A percentile compares a stretch with the other conserved stretches of the same genome.
phyloP scores from a whole-genome alignment of 1,140 invertebrate species.

The Portunus trituberculatus region DNA sequence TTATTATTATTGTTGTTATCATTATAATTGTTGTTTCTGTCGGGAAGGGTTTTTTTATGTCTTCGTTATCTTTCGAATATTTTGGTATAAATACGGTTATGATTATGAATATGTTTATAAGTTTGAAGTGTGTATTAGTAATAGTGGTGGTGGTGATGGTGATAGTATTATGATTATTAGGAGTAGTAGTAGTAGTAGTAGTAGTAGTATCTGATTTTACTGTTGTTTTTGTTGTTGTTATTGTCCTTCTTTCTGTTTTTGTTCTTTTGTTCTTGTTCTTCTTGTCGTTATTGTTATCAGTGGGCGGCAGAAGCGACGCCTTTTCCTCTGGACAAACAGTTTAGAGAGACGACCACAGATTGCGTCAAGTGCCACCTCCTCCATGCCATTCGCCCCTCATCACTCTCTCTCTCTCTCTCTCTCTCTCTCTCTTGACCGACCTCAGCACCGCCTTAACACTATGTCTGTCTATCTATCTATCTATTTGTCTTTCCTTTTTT shows the following conservation, averaged over 20 bases:
- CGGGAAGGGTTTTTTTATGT: no score
- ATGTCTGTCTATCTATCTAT: no score
- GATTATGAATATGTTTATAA: no score
- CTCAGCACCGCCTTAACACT: no score
- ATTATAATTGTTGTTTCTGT: no score
- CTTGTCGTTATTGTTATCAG: background rate
- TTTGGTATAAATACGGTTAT: no score
- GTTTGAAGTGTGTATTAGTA: background rate
- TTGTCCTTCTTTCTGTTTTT: background rate
- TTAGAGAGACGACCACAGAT: background rate
- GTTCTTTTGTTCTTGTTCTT: background rate
- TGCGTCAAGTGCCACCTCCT: background rate
- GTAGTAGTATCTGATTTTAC: background rate
- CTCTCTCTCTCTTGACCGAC: slow-evolving; percentile 23
- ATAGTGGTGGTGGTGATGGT: background rate
- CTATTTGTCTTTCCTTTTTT: background rate
- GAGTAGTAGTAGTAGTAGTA: background rate
- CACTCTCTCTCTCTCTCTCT: slow-evolving; percentile 35
- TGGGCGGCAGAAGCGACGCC: background rate
- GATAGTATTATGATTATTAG: background rate
- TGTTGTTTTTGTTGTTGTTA: background rate
- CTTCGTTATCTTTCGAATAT: no score
- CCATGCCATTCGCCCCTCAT: background rate
- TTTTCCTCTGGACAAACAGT: background rate
- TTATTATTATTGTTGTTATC: no score